Evolutionary conservation across 2,888 invertebrate genomes (phyloP), one percentile per base, ranked within the genome.

Genomic region (Aphodius granarius): DNA sequence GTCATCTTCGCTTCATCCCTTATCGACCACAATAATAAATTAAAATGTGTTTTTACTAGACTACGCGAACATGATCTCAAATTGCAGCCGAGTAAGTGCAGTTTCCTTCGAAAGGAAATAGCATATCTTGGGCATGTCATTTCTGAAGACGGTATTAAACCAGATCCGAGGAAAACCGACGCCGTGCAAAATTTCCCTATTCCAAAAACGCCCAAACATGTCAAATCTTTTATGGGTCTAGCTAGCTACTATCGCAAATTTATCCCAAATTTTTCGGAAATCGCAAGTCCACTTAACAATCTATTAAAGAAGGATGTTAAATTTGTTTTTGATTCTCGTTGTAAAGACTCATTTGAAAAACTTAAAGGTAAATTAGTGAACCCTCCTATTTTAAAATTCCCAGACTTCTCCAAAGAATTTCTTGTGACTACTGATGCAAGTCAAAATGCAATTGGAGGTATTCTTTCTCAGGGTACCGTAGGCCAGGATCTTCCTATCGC

Each of bases 211-310:
- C 23, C 23, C 4, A 23, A 23, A 23, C 23, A 23, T 23, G 23
- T 23, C 23, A 23, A 23, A 23, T 23, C 23, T 23, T 23, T 23
- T 23, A 23, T 23, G 23, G 23, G 23, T 23, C 23, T 23, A 23
- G 43, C 43, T 43, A 9, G 1, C 9, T 43, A 43, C 43, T 43
- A 43, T 43, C 6, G 2, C 9, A 76, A 63, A 66, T 79, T 79
- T 71, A 79, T 78, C 15, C 13, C 63, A 23, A 72, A 75, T 66
- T 78, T 77, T 75, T 63, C 75, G 9, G 66, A 77, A 63, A 73
- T 78, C 9, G 72, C 78, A 2, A 22, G 73, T 63, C 76, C 76
- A 16, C 43, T 78, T 18, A 75, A 63, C 15, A 64, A 64, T 2
- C 63, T 76, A 65, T 74, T 74, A 63, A 73, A 68, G 23, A 75